These are phyloP conservation scores for Callosobruchus maculatus DNA, from an alignment of 2,888 invertebrate genomes.

Conservation along the genomic window DNA sequence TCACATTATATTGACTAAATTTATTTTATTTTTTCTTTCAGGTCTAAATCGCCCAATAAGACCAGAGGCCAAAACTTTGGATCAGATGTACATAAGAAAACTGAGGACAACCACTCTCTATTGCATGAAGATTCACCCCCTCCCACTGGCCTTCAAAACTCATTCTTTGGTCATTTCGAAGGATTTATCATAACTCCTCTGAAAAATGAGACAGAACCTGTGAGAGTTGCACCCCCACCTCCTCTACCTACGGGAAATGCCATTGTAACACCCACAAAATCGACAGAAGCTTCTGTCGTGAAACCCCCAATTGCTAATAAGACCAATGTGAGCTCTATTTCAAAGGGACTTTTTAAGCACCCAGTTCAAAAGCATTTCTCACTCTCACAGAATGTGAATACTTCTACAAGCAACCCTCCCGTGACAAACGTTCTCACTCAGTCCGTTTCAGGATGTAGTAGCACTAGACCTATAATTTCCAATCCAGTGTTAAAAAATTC, in stretches of 20 bases:
- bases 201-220: slow-evolving; percentile 40
- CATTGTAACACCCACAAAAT: slow-evolving; percentile 6
- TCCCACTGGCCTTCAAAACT: slow-evolving; percentile 43
- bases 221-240: slow-evolving; percentile 65
- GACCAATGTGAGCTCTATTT: slow-evolving; percentile 21
- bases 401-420: slow-evolving; percentile 44
- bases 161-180: slow-evolving; percentile 83
- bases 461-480: slow-evolving; percentile 72
- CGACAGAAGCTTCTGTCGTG: slow-evolving; percentile 2
- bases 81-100: slow-evolving; percentile 51
- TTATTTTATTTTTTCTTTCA: slow-evolving; percentile 20
- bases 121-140: slow-evolving; percentile 45
- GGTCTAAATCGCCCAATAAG: slow-evolving; percentile 42
- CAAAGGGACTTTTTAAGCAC: slow-evolving; percentile 28
- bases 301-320: slow-evolving; percentile 26
- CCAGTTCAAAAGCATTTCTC: slow-evolving; percentile 34
- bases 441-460: slow-evolving; percentile 62
- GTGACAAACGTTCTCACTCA: slow-evolving; percentile 53
- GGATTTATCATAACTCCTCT: slow-evolving; percentile 73
- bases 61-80: slow-evolving; percentile 45
- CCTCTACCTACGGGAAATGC: slow-evolving; percentile 44
- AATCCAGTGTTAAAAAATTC: slow-evolving; percentile 79
- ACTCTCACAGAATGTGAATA: slow-evolving; percentile 38
- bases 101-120: slow-evolving; percentile 69
- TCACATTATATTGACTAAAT: too few species aligned